phyloP scores from a whole-genome alignment of 2,888 invertebrate genomes.

The Quadroppia sp. region DNA sequence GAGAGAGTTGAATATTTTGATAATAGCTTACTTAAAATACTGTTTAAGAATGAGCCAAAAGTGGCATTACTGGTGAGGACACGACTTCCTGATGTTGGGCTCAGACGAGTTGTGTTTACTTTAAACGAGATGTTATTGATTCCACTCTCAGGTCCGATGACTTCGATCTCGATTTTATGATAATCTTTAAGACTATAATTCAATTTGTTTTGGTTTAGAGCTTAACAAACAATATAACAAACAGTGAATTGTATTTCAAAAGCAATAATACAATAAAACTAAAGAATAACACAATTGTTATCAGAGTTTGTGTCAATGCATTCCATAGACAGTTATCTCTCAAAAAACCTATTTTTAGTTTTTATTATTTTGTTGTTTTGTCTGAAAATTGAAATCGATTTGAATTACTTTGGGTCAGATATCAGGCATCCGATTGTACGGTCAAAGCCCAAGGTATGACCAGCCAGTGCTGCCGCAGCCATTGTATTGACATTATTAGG shows the following conservation, averaged over 20 bases:
- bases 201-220: not conserved
- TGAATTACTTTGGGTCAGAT: conserved; percentile 56
- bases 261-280: not conserved
- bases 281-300: not conserved
- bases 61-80: conserved; percentile 58
- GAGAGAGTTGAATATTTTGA: no score
- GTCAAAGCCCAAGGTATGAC: conserved; percentile 58
- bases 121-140: conserved; percentile 49
- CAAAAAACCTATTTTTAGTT: not conserved
- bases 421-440: conserved; percentile 56
- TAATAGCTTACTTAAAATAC: conserved; percentile 54
- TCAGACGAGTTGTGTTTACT: conserved; percentile 54
- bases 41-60: conserved; percentile 56
- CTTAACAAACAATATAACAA: conserved; percentile 25
- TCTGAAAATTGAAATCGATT: not conserved
- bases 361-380: not conserved
- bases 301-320: not conserved
- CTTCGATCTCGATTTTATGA: conserved; percentile 58
- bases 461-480: conserved; percentile 59
- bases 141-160: conserved; percentile 52
- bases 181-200: conserved; percentile 54
- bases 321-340: not conserved
- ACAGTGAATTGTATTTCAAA: not conserved
- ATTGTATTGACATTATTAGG: conserved; percentile 62
- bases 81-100: conserved; percentile 57